Conservation (phyloP, 2,888 invertebrate species). For the Phyllotreta striolata region DNA sequence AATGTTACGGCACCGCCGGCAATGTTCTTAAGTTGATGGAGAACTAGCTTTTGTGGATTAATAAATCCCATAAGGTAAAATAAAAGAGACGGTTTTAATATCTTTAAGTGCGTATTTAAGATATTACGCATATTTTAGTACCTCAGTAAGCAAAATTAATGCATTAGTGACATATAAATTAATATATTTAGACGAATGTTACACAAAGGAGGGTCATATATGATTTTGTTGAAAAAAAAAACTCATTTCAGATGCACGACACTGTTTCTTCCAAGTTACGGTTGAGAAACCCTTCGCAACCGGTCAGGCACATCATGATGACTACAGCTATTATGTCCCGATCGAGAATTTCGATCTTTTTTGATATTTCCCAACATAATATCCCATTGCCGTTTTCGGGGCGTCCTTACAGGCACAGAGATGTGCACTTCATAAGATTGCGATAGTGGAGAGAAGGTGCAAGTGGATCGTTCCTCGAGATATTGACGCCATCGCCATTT, state of each 20-base stretch:
- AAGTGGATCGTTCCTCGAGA: conserved; percentile 25
- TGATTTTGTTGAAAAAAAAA: too few species aligned
- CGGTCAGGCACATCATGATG: conserved; percentile 54
- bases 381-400: conserved; percentile 31
- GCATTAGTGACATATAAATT: too few species aligned
- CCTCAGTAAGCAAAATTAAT: too few species aligned
- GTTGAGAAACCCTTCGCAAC: conserved; percentile 46
- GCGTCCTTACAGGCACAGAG: conserved; percentile 22
- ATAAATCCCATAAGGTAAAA: conserved; percentile 5
- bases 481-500: conserved; percentile 23
- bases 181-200: too few species aligned
- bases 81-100: neutral
- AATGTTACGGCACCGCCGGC: conserved; percentile 43
- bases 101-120: too few species aligned
- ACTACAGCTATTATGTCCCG: conserved; percentile 52
- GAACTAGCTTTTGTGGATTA: conserved; percentile 16
- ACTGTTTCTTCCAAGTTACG: conserved; percentile 37
- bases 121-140: too few species aligned
- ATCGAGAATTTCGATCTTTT: conserved; percentile 42
- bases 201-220: too few species aligned
- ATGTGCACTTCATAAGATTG: conserved; percentile 35
- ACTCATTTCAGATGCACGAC: conserved; percentile 9
- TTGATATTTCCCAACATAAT: conserved; percentile 40
- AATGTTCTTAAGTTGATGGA: conserved; percentile 21
- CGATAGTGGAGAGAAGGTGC: conserved; percentile 25